Conservation (phyloP, 2,113 vertebrate genomes). For the Phalacrocorax aristotelis region DNA sequence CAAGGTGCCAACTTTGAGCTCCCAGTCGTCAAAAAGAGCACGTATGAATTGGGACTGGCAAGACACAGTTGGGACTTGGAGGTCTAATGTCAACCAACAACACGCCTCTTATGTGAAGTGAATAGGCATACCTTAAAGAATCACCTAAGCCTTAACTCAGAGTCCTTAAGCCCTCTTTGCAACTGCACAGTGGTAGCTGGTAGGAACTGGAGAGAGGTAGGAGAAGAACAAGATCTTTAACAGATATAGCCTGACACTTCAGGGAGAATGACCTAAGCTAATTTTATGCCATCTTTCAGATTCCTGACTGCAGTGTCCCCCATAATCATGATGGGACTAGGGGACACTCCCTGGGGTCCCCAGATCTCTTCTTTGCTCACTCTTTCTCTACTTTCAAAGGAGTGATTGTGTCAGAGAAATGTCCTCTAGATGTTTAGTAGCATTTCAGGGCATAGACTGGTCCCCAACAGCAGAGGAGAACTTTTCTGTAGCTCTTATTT, state of each 20-base stretch:
- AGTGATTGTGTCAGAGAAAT: not conserved
- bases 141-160: not conserved
- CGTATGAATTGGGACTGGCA: not conserved
- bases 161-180: not conserved
- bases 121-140: not conserved
- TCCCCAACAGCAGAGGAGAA: not conserved
- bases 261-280: not conserved
- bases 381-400: not conserved
- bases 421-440: not conserved
- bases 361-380: not conserved
- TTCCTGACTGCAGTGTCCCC: not conserved
- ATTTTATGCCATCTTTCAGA: not conserved
- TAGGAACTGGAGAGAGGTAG: not conserved
- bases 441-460: not conserved
- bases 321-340: rapidly evolving
- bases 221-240: not conserved
- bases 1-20: not conserved
- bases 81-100: not conserved
- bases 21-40: not conserved
- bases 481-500: not conserved
- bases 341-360: not conserved
- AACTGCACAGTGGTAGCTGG: not conserved
- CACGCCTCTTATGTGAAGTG: not conserved
- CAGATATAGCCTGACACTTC: not conserved
- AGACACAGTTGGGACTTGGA: not conserved